phyloP scores from a whole-genome alignment of 2,888 invertebrate genomes.

The Axea sp. region DNA sequence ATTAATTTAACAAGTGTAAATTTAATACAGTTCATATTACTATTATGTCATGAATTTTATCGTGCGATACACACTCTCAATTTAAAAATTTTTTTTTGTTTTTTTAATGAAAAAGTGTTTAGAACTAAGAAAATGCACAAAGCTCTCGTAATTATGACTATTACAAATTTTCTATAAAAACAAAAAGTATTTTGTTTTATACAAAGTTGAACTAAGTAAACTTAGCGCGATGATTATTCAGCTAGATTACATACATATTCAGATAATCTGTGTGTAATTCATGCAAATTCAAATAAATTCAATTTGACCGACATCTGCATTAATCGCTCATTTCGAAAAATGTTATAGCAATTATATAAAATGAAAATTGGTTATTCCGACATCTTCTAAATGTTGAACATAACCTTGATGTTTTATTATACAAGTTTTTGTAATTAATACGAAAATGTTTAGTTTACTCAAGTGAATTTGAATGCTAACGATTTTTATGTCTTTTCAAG shows the following conservation, averaged over 20 bases:
- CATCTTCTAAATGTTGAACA: too few species aligned
- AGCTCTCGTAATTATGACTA: background rate
- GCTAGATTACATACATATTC: constrained; percentile 39
- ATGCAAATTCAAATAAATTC: constrained; percentile 45
- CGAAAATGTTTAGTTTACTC: too few species aligned
- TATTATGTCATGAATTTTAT: constrained; percentile 20
- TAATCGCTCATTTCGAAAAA: constrained; percentile 22
- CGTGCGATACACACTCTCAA: background rate
- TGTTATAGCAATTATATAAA: background rate
- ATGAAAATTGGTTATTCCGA: too few species aligned
- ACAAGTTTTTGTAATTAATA: too few species aligned
- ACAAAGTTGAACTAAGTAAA: constrained; percentile 20
- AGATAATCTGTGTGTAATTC: constrained; percentile 42
- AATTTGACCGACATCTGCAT: constrained; percentile 27
- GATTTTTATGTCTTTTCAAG: too few species aligned
- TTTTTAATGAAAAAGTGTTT: too few species aligned
- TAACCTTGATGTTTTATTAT: too few species aligned
- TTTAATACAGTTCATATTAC: constrained; percentile 33
- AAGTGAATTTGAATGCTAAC: too few species aligned
- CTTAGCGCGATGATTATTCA: constrained; percentile 29
- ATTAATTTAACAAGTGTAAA: constrained; percentile 22
- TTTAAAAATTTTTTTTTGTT: too few species aligned
- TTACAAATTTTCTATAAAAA: constrained; percentile 15
- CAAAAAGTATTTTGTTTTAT: constrained; percentile 18
- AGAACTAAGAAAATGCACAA: background rate